Evolutionary conservation across 1,140 invertebrate species (phyloP), one percentile per base, ranked within the genome.

Genomic region (Lamellibrachia luymesi): DNA sequence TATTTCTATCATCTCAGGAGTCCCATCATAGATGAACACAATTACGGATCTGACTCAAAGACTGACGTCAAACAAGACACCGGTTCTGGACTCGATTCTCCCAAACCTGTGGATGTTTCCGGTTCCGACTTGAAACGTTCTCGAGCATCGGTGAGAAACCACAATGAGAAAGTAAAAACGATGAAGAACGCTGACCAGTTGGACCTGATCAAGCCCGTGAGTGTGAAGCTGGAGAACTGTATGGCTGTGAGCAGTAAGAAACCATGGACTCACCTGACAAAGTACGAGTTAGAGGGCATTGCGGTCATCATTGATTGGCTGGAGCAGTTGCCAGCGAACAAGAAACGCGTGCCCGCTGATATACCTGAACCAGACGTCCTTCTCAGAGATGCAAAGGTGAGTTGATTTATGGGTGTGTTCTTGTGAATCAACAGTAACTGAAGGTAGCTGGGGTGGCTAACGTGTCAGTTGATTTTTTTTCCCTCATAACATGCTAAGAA

Each of bases 281-380:
- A 95, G 56, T 97, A 97, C 94, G 98, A 99, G 96, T 96, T 99
- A 51, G 98, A 98, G 95, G 98, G 98, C 5, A 93, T 96, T 13
- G 94, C 93, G 64, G 97, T 98, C 91, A 98, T 99, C 94, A 98
- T 99, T 5, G 98, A 98, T 97, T 99, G 98, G 96, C 96, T 99
- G 5, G 94, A 95, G 38, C 94, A 98, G 95, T 96, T 99, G 94
- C 98, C 98, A 51, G 97, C 98, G 0, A 98, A 98, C 50, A 98
- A 98, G 95, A 99, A 98, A 96, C 98, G 98, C 94, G 98, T 99
- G 56, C 99, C 99, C 22, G 98, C 98, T 95, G 96, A 99, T 50
- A 97, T 99, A 49, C 97, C 97, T 0, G 98, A 99, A 96, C 98
- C 98, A 1, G 98, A 99, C 64, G 97, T 97, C 1, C 96, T 99